These are phyloP conservation scores for Drosophila rellima DNA, from an alignment of 2,888 invertebrate species.

Conservation along the genomic window DNA sequence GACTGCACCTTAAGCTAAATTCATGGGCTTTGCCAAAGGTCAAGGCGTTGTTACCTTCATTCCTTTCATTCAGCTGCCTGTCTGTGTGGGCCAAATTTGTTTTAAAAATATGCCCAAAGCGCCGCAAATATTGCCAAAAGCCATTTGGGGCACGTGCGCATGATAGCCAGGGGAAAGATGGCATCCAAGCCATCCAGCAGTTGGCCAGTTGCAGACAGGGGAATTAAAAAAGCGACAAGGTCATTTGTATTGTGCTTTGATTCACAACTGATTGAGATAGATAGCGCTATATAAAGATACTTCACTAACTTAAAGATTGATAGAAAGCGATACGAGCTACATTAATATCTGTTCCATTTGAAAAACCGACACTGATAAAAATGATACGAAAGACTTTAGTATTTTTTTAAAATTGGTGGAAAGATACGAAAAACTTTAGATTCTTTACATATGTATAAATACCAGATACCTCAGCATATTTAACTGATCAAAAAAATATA, in stretches of 20 bases:
- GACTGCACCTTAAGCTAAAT: constrained; percentile 39
- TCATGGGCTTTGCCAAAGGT: constrained; percentile 61
- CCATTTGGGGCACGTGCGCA: constrained; percentile 54
- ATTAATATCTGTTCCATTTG: not conserved
- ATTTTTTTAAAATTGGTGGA: not conserved
- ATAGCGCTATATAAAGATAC: constrained; percentile 18
- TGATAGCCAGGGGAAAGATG: not conserved
- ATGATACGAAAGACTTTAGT: not conserved
- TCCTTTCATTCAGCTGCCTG: constrained; percentile 28
- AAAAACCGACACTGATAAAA: not conserved
- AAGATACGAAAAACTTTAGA: too few relatives aligned
- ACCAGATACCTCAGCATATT: too few relatives aligned
- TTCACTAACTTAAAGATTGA: constrained; percentile 14
- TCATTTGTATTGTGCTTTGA: constrained; percentile 29
- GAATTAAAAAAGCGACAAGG: constrained; percentile 27
- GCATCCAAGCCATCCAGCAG: constrained; percentile 2
- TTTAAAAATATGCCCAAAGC: constrained; percentile 60
- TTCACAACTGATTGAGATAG: constrained; percentile 25
- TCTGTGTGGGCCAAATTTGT: constrained; percentile 38
- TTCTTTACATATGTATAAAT: too few relatives aligned
- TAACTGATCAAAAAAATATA: too few relatives aligned
- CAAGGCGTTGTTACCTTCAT: constrained; percentile 54
- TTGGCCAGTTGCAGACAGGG: constrained; percentile 20
- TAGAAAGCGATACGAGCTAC: not conserved
- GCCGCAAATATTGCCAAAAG: constrained; percentile 51